A percentile compares a stretch with the other conserved stretches of the same genome.
Conservation (phyloP, 2,797 vertebrate species). For the Coranthus polyacanthus region DNA sequence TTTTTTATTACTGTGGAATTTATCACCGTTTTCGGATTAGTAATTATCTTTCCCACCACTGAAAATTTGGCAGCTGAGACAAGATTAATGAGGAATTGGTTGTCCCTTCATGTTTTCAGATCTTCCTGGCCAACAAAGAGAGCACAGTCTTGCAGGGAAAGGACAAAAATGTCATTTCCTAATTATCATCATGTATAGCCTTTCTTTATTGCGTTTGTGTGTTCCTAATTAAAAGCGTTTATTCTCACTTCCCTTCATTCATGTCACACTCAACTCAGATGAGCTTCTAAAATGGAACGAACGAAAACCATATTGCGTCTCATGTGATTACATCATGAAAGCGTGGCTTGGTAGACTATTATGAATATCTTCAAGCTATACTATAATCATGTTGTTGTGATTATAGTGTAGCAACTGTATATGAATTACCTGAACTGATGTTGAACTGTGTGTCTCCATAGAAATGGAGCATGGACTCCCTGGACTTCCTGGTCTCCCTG, state of each 20-base stretch:
- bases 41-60: background rate
- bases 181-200: background rate
- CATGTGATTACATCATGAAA: background rate
- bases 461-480: constrained; percentile 97
- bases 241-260: too few species aligned
- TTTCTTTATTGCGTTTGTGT: background rate
- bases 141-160: background rate
- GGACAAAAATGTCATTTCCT: background rate
- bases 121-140: background rate
- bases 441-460: constrained; percentile 69
- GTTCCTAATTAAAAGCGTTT: background rate
- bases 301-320: too few species aligned
- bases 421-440: constrained; percentile 4
- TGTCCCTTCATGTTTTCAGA: background rate
- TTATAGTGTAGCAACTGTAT: background rate
- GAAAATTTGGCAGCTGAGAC: constrained; percentile 4
- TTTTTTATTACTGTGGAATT: too few species aligned
- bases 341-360: too few species aligned
- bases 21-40: background rate
- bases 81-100: constrained; percentile 2
- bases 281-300: too few species aligned
- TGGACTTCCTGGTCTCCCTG: constrained; percentile 97
- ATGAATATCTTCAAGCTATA: background rate
- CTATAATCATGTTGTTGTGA: background rate
- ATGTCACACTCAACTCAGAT: background rate